Conservation (phyloP, 2,113 vertebrate species). For the Charadrius vociferus region DNA sequence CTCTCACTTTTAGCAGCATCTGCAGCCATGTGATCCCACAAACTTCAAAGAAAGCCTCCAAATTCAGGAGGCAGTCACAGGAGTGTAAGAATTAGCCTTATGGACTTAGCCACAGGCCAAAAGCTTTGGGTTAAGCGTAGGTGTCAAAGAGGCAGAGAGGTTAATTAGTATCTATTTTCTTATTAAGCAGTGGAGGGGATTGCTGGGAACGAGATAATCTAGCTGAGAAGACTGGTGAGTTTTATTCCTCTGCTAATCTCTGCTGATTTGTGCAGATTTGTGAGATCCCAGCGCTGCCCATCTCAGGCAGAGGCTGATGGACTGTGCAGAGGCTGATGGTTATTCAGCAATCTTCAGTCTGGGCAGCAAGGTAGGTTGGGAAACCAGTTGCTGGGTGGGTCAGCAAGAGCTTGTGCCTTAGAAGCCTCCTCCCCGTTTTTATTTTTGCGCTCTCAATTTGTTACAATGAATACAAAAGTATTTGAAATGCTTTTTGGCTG, state of each 20-base stretch:
- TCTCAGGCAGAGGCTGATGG: rapidly evolving
- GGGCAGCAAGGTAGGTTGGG: not conserved
- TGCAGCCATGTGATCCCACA: not conserved
- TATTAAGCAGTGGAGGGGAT: not conserved
- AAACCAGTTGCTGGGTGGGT: not conserved
- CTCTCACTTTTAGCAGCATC: not conserved
- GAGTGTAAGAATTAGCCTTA: not conserved
- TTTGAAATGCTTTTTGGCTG: not conserved
- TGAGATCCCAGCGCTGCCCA: not conserved
- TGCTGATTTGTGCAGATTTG: not conserved
- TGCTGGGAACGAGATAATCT: not conserved
- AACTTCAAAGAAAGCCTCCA: not conserved
- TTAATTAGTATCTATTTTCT: not conserved
- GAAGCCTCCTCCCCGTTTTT: not conserved
- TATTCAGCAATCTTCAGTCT: not conserved
- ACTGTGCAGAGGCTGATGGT: rapidly evolving
- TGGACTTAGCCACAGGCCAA: not conserved
- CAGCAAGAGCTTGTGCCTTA: not conserved
- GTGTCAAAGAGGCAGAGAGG: not conserved
- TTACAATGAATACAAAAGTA: not conserved
- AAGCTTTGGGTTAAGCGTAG: not conserved
- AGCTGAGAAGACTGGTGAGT: not conserved
- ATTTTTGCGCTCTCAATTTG: not conserved
- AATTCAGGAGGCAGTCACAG: not conserved
- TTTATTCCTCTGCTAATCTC: not conserved